A percentile compares a stretch with the other conserved stretches of the same genome.
These are phyloP conservation scores for Acanthisitta chloris DNA, from an alignment of 2,113 vertebrate species.

Conservation along the genomic window DNA sequence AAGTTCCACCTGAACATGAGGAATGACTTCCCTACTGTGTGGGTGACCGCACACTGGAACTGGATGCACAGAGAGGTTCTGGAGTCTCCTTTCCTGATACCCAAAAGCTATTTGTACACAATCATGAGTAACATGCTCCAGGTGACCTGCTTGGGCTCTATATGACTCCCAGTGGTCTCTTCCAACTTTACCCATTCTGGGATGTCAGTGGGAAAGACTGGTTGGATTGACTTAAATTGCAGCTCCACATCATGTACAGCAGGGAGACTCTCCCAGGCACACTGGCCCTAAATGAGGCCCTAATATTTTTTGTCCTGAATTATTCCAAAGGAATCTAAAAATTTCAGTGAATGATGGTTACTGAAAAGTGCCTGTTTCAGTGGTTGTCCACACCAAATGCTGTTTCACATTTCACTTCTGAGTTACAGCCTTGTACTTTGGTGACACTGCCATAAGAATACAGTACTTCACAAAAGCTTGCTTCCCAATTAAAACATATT, in stretches of 20 bases:
- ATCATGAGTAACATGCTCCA: background rate
- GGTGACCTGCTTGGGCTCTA: background rate
- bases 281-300: rapidly evolving
- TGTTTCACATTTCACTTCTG: background rate
- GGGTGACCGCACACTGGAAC: background rate
- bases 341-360: background rate
- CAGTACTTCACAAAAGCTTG: background rate
- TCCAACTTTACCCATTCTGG: background rate
- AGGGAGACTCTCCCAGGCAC: background rate
- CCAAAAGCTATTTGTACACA: background rate
- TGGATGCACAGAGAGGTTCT: background rate
- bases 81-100: too few species aligned
- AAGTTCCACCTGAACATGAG: background rate
- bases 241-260: rapidly evolving
- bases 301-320: background rate
- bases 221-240: background rate
- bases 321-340: background rate
- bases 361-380: background rate
- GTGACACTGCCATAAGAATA: background rate
- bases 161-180: background rate
- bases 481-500: background rate
- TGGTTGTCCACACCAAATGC: background rate
- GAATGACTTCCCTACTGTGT: background rate
- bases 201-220: background rate
- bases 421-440: background rate